A percentile compares a stretch with the other conserved stretches of the same genome.
phyloP scores from a whole-genome alignment of 2,797 vertebrate species.

The Aulostomus chinensis region DNA sequence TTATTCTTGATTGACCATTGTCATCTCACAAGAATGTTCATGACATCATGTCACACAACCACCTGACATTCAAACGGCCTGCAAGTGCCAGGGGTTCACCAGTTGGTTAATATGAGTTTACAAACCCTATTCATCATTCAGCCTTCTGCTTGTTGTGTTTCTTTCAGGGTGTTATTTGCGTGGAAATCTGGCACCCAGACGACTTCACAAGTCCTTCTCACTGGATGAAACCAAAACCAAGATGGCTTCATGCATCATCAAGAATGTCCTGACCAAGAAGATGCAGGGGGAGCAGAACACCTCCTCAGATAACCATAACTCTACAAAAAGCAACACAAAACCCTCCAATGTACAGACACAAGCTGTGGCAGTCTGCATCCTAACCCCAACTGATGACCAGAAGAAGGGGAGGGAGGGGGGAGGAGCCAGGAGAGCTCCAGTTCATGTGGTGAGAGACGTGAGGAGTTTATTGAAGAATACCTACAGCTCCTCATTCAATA shows the following conservation, averaged over 20 bases:
- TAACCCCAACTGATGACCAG: constrained; percentile 21
- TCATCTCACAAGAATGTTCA: too few species aligned
- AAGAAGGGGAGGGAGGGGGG: constrained; percentile 10
- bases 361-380: background rate
- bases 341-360: background rate
- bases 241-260: constrained; percentile 86
- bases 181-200: constrained; percentile 23
- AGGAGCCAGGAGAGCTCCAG: constrained; percentile 53
- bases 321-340: background rate
- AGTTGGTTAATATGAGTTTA: too few species aligned
- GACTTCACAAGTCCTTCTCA: constrained; percentile 85
- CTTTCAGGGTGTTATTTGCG: constrained; percentile 21
- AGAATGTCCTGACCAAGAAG: constrained; percentile 86
- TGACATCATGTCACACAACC: too few species aligned
- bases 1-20: too few species aligned
- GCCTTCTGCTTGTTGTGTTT: background rate
- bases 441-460: constrained; percentile 83
- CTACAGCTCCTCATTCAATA: constrained; percentile 74
- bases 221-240: constrained; percentile 84
- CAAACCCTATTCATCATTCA: background rate
- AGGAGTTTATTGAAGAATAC: constrained; percentile 86
- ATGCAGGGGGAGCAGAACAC: constrained; percentile 82
- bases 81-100: too few species aligned
- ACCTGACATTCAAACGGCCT: too few species aligned
- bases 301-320: constrained; percentile 12